phyloP scores from a whole-genome alignment of 2,113 vertebrate species.

The Pongo pygmaeus region DNA sequence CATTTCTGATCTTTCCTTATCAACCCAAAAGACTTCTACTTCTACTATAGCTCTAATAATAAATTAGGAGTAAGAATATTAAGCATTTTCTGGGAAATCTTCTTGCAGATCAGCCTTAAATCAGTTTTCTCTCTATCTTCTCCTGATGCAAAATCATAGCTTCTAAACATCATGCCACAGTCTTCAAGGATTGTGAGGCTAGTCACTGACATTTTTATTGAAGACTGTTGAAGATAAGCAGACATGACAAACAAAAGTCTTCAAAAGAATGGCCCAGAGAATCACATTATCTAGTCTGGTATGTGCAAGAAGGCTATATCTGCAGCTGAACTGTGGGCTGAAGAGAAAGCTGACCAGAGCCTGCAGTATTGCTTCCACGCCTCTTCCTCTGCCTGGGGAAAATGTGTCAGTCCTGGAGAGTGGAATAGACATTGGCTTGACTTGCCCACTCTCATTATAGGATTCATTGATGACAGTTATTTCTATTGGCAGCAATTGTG shows the following conservation, averaged over 20 bases:
- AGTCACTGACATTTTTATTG: background rate
- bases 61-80: background rate
- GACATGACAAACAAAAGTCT: background rate
- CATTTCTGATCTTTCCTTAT: background rate
- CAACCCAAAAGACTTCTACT: background rate
- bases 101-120: no score
- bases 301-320: background rate
- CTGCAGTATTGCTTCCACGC: accelerated
- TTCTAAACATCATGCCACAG: background rate
- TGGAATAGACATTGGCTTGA: background rate
- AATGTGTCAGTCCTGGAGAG: no score
- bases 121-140: background rate
- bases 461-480: background rate
- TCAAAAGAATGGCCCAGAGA: background rate
- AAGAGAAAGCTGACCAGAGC: background rate
- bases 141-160: background rate
- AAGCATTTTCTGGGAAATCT: background rate
- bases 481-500: background rate
- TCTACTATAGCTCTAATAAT: background rate
- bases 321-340: accelerated
- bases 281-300: accelerated
- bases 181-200: background rate
- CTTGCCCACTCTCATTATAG: accelerated
- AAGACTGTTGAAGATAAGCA: background rate
- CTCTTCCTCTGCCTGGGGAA: background rate